Percentiles rank a stretch among this genome's conserved stretches.
phyloP scores from a whole-genome alignment of 2,888 invertebrate species.

The Dicycla oo region DNA sequence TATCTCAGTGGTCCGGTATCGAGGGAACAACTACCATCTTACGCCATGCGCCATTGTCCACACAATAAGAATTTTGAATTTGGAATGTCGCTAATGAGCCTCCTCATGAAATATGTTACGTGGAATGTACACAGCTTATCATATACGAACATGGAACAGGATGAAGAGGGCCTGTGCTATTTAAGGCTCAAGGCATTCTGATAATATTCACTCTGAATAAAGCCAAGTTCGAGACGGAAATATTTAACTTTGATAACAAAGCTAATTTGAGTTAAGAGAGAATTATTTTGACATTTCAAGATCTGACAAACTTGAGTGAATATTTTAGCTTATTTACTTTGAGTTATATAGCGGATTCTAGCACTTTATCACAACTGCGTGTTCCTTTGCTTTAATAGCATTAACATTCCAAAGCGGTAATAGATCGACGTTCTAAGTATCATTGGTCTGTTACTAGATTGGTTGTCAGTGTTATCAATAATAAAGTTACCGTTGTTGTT shows the following conservation, averaged over 20 bases:
- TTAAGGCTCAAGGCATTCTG: slow-evolving; percentile 25
- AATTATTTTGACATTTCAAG: slow-evolving; percentile 42
- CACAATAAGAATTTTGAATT: slow-evolving; percentile 57
- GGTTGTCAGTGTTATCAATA: slow-evolving; percentile 11
- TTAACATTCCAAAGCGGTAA: slow-evolving; percentile 8
- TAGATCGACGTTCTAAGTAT: background rate
- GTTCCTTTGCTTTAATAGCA: slow-evolving; percentile 9
- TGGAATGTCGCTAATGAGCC: slow-evolving; percentile 41
- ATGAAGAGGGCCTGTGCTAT: slow-evolving; percentile 6
- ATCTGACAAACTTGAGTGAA: slow-evolving; percentile 7
- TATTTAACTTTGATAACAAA: slow-evolving; percentile 36
- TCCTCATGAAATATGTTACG: slow-evolving; percentile 28
- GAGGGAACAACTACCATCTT: slow-evolving; percentile 68
- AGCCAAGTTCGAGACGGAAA: slow-evolving; percentile 18
- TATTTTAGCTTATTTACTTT: slow-evolving; percentile 35
- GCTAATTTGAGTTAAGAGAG: slow-evolving; percentile 24
- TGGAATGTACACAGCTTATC: slow-evolving; percentile 31
- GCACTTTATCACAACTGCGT: background rate
- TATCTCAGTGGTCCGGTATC: slow-evolving; percentile 71
- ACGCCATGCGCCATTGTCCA: slow-evolving; percentile 63
- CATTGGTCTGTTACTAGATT: background rate
- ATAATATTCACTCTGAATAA: slow-evolving; percentile 25
- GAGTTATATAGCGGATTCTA: background rate
- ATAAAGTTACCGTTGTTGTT: background rate
- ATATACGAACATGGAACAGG: slow-evolving; percentile 8